These are phyloP conservation scores for Canis aureus DNA, from an alignment of 2,113 vertebrate genomes.

Conservation along the genomic window DNA sequence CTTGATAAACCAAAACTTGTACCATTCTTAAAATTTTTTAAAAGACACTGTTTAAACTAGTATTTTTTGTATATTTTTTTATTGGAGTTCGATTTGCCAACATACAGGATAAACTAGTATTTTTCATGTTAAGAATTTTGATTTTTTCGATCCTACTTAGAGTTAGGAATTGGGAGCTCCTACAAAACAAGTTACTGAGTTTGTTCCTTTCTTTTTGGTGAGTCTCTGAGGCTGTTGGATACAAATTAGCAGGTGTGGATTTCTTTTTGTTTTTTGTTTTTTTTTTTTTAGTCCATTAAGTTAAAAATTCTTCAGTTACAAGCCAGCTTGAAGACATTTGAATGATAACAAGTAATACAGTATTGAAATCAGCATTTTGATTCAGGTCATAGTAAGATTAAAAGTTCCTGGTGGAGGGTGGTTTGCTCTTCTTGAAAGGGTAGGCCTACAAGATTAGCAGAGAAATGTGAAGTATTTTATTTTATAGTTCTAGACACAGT, in stretches of 20 bases:
- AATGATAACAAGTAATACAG: constrained; percentile 51
- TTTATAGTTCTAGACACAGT: constrained; percentile 40
- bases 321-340: constrained; percentile 15
- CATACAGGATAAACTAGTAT: not conserved
- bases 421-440: constrained; percentile 25
- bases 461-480: constrained; percentile 34
- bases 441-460: not conserved
- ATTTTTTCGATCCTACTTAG: constrained; percentile 7
- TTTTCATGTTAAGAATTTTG: not conserved
- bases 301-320: constrained; percentile 45
- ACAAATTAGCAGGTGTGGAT: not conserved
- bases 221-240: not conserved
- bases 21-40: not conserved
- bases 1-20: not conserved
- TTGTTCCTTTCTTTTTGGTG: constrained; percentile 20
- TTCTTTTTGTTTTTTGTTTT: not conserved
- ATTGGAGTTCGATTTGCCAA: too few species aligned
- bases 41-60: not conserved
- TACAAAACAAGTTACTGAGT: not conserved
- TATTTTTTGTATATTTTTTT: not conserved
- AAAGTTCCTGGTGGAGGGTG: not conserved
- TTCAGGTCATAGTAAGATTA: constrained; percentile 48
- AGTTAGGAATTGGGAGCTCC: not conserved
- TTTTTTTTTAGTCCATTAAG: not conserved
- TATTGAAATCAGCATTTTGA: constrained; percentile 60